Base-by-base conservation (phyloP, 2,113 vertebrate genomes). In the Myocastor coypus region DNA sequence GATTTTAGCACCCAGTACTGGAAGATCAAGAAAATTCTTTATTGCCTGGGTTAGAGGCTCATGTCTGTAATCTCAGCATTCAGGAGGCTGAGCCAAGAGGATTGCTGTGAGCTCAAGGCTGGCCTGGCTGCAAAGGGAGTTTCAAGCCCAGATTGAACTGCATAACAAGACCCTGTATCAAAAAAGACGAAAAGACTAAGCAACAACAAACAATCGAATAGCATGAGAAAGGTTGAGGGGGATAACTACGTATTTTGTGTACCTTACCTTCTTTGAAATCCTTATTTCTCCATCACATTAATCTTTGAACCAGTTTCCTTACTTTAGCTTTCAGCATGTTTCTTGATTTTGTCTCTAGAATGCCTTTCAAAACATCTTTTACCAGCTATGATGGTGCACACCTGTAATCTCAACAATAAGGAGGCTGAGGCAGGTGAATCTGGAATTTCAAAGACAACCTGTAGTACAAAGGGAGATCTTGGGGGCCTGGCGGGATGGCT, bases 301-400 rank as follows among this genome's bases (percentile, higher is more conserved):
- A 52, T 20, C 61, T 89, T 97, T 92, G 77, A 95, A 87, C n/a
- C 30, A 91, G 66, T 2, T 3, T 96, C 28, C 3, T 88, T 77
- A 59, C 24, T 84, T 87, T 80, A 94, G 32, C 17, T 87, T 93
- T 94, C 63, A 66, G 89, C 20, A 52, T 16, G 7, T 86, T 94
- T 86, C 28, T 88, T 90, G 7, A 83, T 91, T 80, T 37, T 81
- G 3, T 90, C 55, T 26, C 14, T 57, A 75, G 24, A 59, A 46
- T 37, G 14, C 13, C 57, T 86, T 89, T 89, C 92, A 87, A 94
- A 93, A 19, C 10, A 63, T 90, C n/a, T 87, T 17, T 92, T 85
- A 12, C 40, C 5, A 28, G 19, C 19, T 2, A 5, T 46, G 24
- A 11, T 46, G 37, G 40, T 26, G 4, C n/a, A 37, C 20, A 71